Percentiles rank a stretch among this genome's conserved stretches.
Conservation (phyloP, 2,888 invertebrate genomes). For the Odiellus spinosus region DNA sequence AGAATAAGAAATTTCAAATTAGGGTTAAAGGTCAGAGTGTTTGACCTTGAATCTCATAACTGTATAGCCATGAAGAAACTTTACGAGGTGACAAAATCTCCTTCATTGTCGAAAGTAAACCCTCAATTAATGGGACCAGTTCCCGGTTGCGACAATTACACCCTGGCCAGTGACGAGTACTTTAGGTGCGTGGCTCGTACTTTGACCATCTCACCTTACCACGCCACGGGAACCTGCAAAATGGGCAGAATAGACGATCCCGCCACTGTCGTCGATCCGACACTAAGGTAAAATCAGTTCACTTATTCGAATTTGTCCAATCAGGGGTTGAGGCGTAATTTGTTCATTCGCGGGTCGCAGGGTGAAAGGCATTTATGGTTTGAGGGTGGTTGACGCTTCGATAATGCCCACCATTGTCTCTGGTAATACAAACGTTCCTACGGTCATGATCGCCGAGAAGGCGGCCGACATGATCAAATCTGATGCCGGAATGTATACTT, state of each 20-base stretch:
- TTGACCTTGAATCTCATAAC: too few species aligned
- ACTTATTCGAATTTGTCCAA: too few species aligned
- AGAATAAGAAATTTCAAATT: too few species aligned
- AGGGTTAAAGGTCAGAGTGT: too few species aligned
- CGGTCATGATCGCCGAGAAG: conserved; percentile 82
- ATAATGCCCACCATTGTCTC: conserved; percentile 76
- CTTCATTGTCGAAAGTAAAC: too few species aligned
- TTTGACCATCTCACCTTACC: conserved; percentile 77
- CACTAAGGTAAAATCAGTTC: conserved; percentile 31
- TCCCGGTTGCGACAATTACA: conserved; percentile 50
- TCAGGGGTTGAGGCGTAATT: too few species aligned
- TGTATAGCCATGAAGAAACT: too few species aligned
- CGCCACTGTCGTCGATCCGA: conserved; percentile 64
- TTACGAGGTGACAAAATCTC: too few species aligned
- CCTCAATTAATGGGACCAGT: conserved; percentile 25
- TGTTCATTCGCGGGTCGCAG: too few species aligned
- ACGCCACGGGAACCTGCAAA: conserved; percentile 71
- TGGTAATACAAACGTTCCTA: conserved; percentile 77
- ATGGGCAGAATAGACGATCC: conserved; percentile 68
- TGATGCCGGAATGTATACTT: too few species aligned
- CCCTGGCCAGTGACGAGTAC: conserved; percentile 50
- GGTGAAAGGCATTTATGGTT: conserved; percentile 45
- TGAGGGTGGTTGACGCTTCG: conserved; percentile 69
- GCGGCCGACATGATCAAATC: conserved; percentile 74
- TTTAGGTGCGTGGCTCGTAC: conserved; percentile 73